Base-by-base conservation (phyloP, 92 coral and sea anemone species). In the Umimayanthus chanpuru region DNA sequence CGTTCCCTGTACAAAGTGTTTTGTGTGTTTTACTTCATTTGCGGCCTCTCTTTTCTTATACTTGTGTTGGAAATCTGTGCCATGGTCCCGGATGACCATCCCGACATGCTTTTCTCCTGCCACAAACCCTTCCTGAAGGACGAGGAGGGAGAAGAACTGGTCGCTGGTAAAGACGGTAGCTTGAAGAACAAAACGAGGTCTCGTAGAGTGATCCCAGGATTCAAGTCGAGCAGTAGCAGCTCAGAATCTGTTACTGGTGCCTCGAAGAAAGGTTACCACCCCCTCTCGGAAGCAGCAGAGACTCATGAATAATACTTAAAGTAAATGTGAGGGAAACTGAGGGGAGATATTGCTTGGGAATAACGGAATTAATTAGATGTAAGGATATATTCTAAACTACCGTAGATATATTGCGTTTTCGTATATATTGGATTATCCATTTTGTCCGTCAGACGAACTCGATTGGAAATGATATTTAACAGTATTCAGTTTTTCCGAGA, bases 21-120 rank as follows among this genome's bases (percentile, higher is more conserved):
- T 39, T 96, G 98, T 70, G 98, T 97, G 88, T 84, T 97, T 49
- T 97, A 95, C 92, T 97, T 97, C 81, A 85, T 97, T 50, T 87
- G 92, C 47, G 99, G 99, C 68, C 92, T 97, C 81, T 91, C 99
- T 4, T 97, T 97, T 90, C 89, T 97, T 53, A 95, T 97, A 21
- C 91, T 97, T 79, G 90, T 97, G 14, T 91, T 97, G 36, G 99
- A 97, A 81, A 94, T 97, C 81, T 97, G 99, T 75, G 99, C 99
- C 71, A 95, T 92, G 89, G 98, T 97, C 90, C 99, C 99, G 92
- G 98, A 95, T 83, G 99, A 97, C 89, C 99, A 97, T 85, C 99
- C 99, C 77, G 99, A 98, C 85, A 97, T 97, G 99, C 95, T 97
- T 36, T 97, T 97, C 93, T 93, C 96, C 83, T 97, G 99, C 87